Conservation (phyloP, 64 coral and sea anemone species). For the Stichodactyla mertensii region DNA sequence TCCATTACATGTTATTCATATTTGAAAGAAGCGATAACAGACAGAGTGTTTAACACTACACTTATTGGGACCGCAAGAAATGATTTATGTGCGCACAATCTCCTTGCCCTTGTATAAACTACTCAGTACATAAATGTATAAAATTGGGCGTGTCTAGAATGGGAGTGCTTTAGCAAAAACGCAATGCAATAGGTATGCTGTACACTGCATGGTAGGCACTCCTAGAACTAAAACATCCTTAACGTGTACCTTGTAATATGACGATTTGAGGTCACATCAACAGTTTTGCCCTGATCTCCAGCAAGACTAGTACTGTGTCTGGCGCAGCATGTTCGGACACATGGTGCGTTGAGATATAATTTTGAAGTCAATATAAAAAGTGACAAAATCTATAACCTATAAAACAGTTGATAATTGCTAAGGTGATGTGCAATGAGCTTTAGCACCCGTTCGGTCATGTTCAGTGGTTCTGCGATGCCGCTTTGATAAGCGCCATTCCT, state of each 20-base stretch:
- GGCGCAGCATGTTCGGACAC: background rate
- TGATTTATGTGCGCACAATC: background rate
- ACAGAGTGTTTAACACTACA: constrained; percentile 4
- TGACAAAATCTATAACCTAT: constrained; percentile 26
- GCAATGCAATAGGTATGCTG: background rate
- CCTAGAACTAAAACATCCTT: background rate
- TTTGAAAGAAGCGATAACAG: constrained; percentile 7
- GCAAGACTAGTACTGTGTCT: background rate
- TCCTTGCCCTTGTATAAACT: background rate
- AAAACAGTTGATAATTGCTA: constrained; percentile 23
- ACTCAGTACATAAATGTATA: background rate
- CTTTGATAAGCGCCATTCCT: background rate
- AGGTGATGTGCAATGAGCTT: constrained; percentile 14
- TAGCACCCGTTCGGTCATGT: background rate
- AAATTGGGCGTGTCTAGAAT: background rate
- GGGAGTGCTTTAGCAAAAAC: background rate
- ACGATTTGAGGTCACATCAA: background rate
- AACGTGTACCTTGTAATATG: background rate
- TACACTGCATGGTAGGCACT: background rate
- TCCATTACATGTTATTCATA: constrained; percentile 18
- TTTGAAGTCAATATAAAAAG: background rate
- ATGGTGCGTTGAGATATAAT: background rate
- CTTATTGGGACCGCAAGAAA: background rate
- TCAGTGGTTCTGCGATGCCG: background rate
- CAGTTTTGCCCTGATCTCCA: background rate